phyloP scores from a whole-genome alignment of 2,113 vertebrate genomes.

The Uria lomvia region DNA sequence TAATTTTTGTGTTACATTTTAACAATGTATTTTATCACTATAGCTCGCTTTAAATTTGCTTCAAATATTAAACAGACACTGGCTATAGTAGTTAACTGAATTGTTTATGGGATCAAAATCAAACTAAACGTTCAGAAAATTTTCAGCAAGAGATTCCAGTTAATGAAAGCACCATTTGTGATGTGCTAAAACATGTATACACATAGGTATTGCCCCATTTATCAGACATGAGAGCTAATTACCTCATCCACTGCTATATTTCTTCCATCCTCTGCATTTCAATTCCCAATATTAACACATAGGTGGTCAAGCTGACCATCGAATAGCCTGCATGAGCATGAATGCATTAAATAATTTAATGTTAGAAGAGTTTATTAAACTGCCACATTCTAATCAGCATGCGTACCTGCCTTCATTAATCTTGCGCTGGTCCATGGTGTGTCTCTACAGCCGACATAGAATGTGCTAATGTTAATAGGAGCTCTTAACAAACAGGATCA shows the following conservation, averaged over 20 bases:
- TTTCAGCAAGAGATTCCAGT: constrained; percentile 81
- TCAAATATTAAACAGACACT: constrained; percentile 66
- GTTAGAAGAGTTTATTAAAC: constrained; percentile 92
- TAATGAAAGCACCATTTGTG: constrained; percentile 91
- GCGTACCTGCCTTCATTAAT: constrained; percentile 90
- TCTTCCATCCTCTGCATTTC: constrained; percentile 92
- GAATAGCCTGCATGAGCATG: constrained; percentile 93
- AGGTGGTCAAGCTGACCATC: constrained; percentile 89
- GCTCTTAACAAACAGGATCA: constrained; percentile 95
- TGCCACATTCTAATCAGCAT: constrained; percentile 90
- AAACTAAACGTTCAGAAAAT: constrained; percentile 83
- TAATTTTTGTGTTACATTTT: constrained; percentile 69
- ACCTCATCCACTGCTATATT: constrained; percentile 88
- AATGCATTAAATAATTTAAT: constrained; percentile 99
- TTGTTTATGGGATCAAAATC: constrained; percentile 75
- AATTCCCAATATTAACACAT: constrained; percentile 96
- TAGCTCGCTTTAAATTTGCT: constrained; percentile 67
- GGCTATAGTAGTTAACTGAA: constrained; percentile 64
- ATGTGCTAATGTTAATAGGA: constrained; percentile 90
- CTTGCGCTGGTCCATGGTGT: constrained; percentile 86
- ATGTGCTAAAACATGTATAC: constrained; percentile 91
- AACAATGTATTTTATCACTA: constrained; percentile 64
- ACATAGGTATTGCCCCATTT: constrained; percentile 99
- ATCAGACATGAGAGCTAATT: constrained; percentile 98
- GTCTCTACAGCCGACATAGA: constrained; percentile 77